Percentiles rank a stretch among this genome's conserved stretches.
These are phyloP conservation scores for Psylliodes chrysocephalus DNA, from an alignment of 2,888 invertebrate species.

Conservation along the genomic window DNA sequence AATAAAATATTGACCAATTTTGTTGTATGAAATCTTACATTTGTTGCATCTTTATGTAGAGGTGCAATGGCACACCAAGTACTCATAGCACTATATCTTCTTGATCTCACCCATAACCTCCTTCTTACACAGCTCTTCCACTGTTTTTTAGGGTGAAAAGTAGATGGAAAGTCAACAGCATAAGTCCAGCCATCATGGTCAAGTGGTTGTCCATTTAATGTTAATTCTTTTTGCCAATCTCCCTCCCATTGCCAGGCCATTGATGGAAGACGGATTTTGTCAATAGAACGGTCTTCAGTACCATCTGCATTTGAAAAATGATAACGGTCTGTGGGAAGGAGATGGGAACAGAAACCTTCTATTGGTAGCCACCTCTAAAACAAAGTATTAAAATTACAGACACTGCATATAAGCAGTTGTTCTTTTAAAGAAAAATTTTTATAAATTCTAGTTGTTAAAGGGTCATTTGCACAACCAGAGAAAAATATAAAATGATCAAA, in stretches of 20 bases:
- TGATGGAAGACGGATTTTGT: slow-evolving; percentile 86
- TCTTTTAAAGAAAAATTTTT: too few relatives aligned
- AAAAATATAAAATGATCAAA: too few relatives aligned
- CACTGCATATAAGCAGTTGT: too few relatives aligned
- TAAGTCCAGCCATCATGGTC: slow-evolving; percentile 95
- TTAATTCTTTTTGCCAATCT: slow-evolving; percentile 89
- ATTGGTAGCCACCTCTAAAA: slow-evolving; percentile 87
- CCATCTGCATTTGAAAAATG: slow-evolving; percentile 90
- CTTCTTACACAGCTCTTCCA: slow-evolving; percentile 93
- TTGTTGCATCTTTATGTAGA: slow-evolving; percentile 87
- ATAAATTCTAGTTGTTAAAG: too few relatives aligned
- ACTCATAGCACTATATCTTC: slow-evolving; percentile 89
- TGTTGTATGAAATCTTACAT: slow-evolving; percentile 66
- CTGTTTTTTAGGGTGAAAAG: slow-evolving; percentile 81
- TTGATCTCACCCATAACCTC: slow-evolving; percentile 88
- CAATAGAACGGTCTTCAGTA: slow-evolving; percentile 78
- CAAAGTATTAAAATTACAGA: too few relatives aligned
- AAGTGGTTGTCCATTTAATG: slow-evolving; percentile 83
- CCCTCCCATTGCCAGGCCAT: slow-evolving; percentile 98
- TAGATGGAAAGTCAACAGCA: slow-evolving; percentile 90
- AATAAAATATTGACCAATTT: too few relatives aligned
- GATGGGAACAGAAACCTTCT: slow-evolving; percentile 84
- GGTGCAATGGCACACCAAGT: slow-evolving; percentile 93
- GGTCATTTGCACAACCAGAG: too few relatives aligned
- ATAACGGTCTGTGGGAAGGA: slow-evolving; percentile 89